Conservation (phyloP, 2,113 vertebrate species). For the Trogon surrucura region DNA sequence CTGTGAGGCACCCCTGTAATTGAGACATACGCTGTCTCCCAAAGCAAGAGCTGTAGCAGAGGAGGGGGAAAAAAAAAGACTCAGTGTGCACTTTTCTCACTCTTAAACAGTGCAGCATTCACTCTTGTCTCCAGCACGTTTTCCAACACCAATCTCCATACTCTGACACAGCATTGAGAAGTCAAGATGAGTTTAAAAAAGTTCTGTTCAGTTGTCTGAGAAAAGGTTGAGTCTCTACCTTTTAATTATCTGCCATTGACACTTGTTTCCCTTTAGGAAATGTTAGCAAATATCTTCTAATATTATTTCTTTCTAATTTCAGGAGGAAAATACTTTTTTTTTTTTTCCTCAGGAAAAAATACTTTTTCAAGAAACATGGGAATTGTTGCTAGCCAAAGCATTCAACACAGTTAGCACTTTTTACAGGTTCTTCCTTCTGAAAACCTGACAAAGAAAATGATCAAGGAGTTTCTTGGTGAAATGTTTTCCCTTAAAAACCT, state of each 20-base stretch:
- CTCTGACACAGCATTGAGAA: not conserved
- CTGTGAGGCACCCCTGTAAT: not conserved
- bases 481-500: not conserved
- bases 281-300: not conserved
- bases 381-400: not conserved
- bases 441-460: constrained; percentile 18
- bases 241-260: not conserved
- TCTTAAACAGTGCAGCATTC: constrained; percentile 11
- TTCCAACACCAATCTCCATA: not conserved
- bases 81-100: not conserved
- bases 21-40: not conserved
- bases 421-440: not conserved
- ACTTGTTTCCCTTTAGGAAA: constrained; percentile 3
- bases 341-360: not conserved
- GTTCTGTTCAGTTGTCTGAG: not conserved
- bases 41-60: not conserved
- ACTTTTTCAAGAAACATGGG: not conserved
- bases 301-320: constrained; percentile 13
- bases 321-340: not conserved
- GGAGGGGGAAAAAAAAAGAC: not conserved
- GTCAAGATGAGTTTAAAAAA: constrained; percentile 15
- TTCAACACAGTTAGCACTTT: not conserved
- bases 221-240: not conserved
- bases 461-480: not conserved
- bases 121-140: not conserved